Percentiles rank a stretch among this genome's conserved stretches.
Evolutionary conservation across 2,888 invertebrate species (phyloP).

Genomic region (Latrodectus hesperus): DNA sequence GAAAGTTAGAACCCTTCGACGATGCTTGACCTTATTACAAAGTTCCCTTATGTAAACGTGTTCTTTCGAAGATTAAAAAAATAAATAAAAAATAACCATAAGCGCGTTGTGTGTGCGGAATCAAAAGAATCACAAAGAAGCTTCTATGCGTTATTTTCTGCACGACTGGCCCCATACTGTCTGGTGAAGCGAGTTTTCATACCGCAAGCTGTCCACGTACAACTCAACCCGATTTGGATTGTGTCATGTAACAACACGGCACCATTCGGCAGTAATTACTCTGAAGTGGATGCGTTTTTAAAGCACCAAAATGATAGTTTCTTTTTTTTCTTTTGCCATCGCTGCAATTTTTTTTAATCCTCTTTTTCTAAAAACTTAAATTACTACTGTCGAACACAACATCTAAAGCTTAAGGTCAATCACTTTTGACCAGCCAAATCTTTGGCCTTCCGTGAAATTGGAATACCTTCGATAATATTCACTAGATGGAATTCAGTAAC

Average conservation of each 20-base stretch:
- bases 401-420: not conserved
- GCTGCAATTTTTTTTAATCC: not conserved
- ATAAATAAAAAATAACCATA: conserved; percentile 17
- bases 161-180: conserved; percentile 47
- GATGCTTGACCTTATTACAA: conserved; percentile 60
- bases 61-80: conserved; percentile 3
- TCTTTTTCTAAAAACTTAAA: not conserved
- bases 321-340: not conserved
- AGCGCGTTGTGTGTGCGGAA: conserved; percentile 22
- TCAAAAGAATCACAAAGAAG: conserved; percentile 43
- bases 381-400: too few relatives aligned
- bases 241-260: conserved; percentile 11
- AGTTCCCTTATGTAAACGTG: conserved; percentile 39
- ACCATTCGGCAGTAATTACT: not conserved
- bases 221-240: conserved; percentile 26
- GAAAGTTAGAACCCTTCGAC: conserved; percentile 51
- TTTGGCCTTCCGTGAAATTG: not conserved
- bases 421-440: not conserved
- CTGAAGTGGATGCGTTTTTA: not conserved
- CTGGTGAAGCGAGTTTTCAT: conserved; percentile 41
- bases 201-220: conserved; percentile 12
- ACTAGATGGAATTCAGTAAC: too few relatives aligned
- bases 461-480: not conserved
- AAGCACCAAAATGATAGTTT: not conserved
- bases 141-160: conserved; percentile 59